Conservation (phyloP, 1,140 invertebrate genomes). For the Chrysoperla carnea region DNA sequence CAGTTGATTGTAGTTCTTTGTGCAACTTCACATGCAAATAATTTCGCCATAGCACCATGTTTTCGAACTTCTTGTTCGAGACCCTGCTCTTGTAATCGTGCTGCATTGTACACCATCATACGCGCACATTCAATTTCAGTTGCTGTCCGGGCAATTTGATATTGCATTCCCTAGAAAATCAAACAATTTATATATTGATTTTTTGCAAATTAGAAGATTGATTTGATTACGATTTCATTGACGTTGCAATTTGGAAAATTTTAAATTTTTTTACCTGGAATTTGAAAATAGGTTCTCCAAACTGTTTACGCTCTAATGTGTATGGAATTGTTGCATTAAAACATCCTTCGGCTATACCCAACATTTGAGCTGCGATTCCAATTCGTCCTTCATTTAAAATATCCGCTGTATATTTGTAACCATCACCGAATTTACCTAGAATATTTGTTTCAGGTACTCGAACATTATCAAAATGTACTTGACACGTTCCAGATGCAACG, state of each 20-base stretch:
- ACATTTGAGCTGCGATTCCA: slow-evolving; percentile 91
- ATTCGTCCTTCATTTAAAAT: slow-evolving; percentile 91
- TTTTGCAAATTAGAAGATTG: not conserved
- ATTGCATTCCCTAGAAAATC: slow-evolving; percentile 67
- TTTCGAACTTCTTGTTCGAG: slow-evolving; percentile 72
- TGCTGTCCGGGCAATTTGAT: slow-evolving; percentile 77
- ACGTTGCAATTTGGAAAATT: no score
- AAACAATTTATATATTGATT: not conserved
- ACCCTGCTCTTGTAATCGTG: slow-evolving; percentile 68
- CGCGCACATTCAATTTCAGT: slow-evolving; percentile 80
- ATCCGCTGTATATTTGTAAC: slow-evolving; percentile 90
- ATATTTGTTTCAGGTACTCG: slow-evolving; percentile 60
- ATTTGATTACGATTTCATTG: not conserved
- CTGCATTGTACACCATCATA: slow-evolving; percentile 86
- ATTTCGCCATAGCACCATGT: slow-evolving; percentile 91
- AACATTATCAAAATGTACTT: slow-evolving; percentile 89
- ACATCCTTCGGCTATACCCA: slow-evolving; percentile 84
- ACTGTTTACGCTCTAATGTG: slow-evolving; percentile 83
- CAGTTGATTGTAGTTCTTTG: slow-evolving; percentile 61
- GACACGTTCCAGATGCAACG: slow-evolving; percentile 74
- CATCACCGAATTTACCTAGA: slow-evolving; percentile 72
- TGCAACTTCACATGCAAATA: slow-evolving; percentile 71
- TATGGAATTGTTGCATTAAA: slow-evolving; percentile 88
- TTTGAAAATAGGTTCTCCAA: slow-evolving; percentile 72
- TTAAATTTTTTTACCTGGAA: no score